Evolutionary conservation across 1,140 invertebrate species (phyloP).

Genomic region (Whitmania pigra): DNA sequence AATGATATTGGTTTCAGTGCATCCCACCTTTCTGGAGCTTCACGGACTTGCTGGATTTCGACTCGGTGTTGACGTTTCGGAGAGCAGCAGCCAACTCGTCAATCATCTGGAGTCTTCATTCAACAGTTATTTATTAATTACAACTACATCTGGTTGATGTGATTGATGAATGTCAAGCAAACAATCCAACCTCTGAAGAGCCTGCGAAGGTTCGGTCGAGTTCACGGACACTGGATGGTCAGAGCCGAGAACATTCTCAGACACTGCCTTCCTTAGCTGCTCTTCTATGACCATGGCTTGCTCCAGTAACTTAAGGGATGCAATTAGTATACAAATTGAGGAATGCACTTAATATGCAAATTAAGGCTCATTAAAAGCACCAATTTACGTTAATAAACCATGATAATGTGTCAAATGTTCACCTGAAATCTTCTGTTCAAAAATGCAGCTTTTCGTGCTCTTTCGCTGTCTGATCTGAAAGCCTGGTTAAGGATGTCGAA

Average conservation of each 20-base stretch:
- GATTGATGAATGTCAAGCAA: not conserved
- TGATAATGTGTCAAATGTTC: too few relatives aligned
- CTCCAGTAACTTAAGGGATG: constrained; percentile 62
- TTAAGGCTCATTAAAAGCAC: too few relatives aligned
- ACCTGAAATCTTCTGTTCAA: constrained; percentile 25
- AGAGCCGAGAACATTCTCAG: constrained; percentile 1
- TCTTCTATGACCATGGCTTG: constrained; percentile 98
- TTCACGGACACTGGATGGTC: constrained; percentile 3
- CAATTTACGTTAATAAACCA: too few relatives aligned
- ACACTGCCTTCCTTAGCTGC: constrained; percentile 83
- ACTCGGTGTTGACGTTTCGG: not conserved
- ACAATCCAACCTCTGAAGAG: not conserved
- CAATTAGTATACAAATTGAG: constrained; percentile 97
- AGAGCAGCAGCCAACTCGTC: not conserved
- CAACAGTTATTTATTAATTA: not conserved
- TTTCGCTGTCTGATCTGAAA: constrained; percentile 72
- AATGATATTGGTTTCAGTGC: too few relatives aligned
- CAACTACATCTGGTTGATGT: not conserved
- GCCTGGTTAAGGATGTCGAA: constrained; percentile 99
- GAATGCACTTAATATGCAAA: constrained; percentile 51
- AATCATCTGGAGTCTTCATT: not conserved
- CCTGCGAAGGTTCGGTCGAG: not conserved
- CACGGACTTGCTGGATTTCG: not conserved
- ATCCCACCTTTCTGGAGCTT: not conserved
- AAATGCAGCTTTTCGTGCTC: constrained; percentile 22